These are phyloP conservation scores for Maccullochella peelii DNA, from an alignment of 2,113 vertebrate genomes.

Conservation along the genomic window DNA sequence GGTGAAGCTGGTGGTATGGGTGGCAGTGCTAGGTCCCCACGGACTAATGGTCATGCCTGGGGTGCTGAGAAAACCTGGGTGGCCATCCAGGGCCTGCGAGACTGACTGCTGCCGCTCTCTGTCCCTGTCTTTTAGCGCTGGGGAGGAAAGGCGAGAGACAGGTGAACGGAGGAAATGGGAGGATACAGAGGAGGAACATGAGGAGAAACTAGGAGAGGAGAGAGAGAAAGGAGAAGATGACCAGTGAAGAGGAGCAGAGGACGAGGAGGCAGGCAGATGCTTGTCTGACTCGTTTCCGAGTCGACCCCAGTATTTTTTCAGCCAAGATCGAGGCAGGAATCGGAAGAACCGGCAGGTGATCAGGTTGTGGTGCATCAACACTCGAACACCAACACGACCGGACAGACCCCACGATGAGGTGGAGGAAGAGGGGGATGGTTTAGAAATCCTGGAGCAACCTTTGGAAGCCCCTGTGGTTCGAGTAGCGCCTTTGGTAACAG, in stretches of 20 bases:
- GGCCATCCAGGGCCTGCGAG: conserved; percentile 86
- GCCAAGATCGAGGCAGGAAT: conserved; percentile 76
- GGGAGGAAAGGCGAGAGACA: conserved; percentile 79
- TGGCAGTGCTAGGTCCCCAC: conserved; percentile 80
- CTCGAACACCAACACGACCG: conserved; percentile 81
- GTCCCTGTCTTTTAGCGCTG: conserved; percentile 86
- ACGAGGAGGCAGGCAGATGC: neutral
- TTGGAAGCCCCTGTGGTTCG: conserved; percentile 10
- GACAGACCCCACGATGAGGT: conserved; percentile 79
- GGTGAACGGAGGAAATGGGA: conserved; percentile 64
- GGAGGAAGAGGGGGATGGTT: conserved; percentile 23
- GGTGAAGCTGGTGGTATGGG: conserved; percentile 68
- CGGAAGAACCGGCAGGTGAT: conserved; percentile 86
- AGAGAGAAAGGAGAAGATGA: conserved; percentile 37
- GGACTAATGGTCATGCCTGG: conserved; percentile 92
- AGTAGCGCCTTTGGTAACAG: neutral
- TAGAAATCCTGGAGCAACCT: conserved; percentile 16
- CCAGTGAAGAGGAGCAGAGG: neutral
- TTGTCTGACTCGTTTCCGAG: neutral
- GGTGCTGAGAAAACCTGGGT: conserved; percentile 78
- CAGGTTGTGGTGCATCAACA: conserved; percentile 88
- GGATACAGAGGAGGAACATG: conserved; percentile 13
- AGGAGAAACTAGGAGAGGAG: conserved; percentile 27
- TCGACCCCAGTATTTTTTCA: conserved; percentile 69
- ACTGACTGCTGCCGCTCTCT: conserved; percentile 81